Evolutionary conservation across 2,113 vertebrate genomes (phyloP), one percentile per base, ranked within the genome.

Genomic region (Albula goreensis): DNA sequence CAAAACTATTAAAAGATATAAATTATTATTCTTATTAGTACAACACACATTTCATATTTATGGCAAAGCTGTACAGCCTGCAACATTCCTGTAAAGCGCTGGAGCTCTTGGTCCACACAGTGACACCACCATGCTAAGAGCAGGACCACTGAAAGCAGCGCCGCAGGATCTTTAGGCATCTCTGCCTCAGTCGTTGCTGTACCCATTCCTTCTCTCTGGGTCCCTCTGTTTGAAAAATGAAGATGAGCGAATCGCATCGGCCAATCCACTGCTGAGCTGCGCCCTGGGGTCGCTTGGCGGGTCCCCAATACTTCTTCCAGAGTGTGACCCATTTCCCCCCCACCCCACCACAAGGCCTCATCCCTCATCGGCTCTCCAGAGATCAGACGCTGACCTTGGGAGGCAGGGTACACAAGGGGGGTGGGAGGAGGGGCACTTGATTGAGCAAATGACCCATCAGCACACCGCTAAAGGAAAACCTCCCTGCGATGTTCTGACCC

Each of bases 301-400:
- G 88, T 89, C 51, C 31, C 50, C 1, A 6, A 85, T n/a, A 70
- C 80, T 66, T 85, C 77, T 48, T 25, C 53, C 48, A 84, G 17
- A 82, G 88, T 78, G 53, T 85, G 88, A 85, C 84, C 87, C 84
- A 82, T 41, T 83, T 86, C 85, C 80, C 56, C 51, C 63, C 48
- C 66, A 79, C 78, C 49, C 5, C 49, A 25, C 52, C 60, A 31
- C 22, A 17, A 79, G 15, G 19, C 56, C 74, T 74, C 80, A 85
- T 85, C 63, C 80, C 63, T 87, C 79, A 84, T 81, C 79, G 77
- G 31, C 12, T 48, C 83, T 48, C 78, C 41, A 50, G 60, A 83
- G 87, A 19, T 66, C 82, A 78, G 19, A 9, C 3, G 41, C 50
- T 85, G 89, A 87, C 89, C 89, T 90, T 87, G 70, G 74, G 84